Base-by-base conservation (phyloP, 2,113 vertebrate genomes). In the Barnardius zonarius region DNA sequence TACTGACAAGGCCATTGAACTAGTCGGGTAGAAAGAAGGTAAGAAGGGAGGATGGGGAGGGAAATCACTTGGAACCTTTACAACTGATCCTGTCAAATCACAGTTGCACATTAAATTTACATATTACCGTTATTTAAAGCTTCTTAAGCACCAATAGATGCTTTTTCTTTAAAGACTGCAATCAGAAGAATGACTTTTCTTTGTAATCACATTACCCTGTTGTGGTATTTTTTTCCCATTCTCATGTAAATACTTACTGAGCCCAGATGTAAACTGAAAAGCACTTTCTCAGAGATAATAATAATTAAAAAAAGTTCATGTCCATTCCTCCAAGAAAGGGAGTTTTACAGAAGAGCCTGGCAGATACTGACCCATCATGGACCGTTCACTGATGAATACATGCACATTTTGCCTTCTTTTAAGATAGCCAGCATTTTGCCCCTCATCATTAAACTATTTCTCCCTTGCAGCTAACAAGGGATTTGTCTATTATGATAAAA, bases 381-480 rank as follows among this genome's bases (percentile, higher is more conserved):
- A 70, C 64, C 30, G 48, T 43, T 77, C 61, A 19, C 54, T 68
- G 64, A n/a, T 10, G 48, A 83, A 69, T 6, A 11, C 14, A 44
- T 19, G 24, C 35, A 66, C 51, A 91, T 87, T 39, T 66, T 66
- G 85, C 64, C 79, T 75, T 44, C 73, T 83, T 89, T 43, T 54
- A 86, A 88, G 83, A 49, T 54, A 51, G 74, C 72, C 48, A 87
- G 76, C 82, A 78, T 95, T 95, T 83, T 97, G 96, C 83, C 86
- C 96, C 96, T 83, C 92, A 84, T 97, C 97, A 98, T 81, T 96
- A 97, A 96, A 92, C 93, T 52, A 54, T 33, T 92, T 97, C 89
- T 97, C 93, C 79, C 92, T 95, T 91, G 57, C 95, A 92, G 96
- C 96, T 98, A 97, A 98, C 92, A 94, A 98, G 97, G 92, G 83